Evolutionary conservation across 2,888 invertebrate genomes (phyloP).

Genomic region (Lamellibrachia satsuma): DNA sequence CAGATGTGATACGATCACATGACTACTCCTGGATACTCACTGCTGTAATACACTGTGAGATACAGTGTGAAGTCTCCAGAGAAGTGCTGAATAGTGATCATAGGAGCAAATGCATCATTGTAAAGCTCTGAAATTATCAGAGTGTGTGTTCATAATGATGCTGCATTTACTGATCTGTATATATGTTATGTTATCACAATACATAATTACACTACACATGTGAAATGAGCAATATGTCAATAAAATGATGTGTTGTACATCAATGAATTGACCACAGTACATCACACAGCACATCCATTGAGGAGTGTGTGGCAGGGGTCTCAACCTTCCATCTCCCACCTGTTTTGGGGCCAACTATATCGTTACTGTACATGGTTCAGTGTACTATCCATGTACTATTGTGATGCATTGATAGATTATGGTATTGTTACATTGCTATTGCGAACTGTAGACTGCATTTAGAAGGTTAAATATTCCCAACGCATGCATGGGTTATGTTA

Average conservation of each 20-base stretch:
- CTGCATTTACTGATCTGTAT: conserved; percentile 22
- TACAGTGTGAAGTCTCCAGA: background rate
- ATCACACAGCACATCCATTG: too few species aligned
- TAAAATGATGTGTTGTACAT: background rate
- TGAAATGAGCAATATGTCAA: background rate
- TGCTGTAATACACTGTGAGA: background rate
- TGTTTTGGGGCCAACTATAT: too few species aligned
- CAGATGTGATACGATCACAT: conserved; percentile 44
- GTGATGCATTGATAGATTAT: too few species aligned
- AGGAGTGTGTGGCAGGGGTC: too few species aligned
- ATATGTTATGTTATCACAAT: background rate
- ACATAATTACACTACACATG: background rate
- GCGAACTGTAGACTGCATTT: too few species aligned
- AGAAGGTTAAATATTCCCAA: too few species aligned
- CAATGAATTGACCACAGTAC: background rate
- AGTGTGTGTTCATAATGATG: background rate
- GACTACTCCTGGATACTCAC: background rate
- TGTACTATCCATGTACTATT: too few species aligned
- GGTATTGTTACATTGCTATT: too few species aligned
- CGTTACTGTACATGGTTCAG: too few species aligned
- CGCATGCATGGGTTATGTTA: too few species aligned
- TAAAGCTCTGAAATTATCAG: background rate
- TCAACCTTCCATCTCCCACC: too few species aligned
- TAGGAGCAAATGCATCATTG: background rate
- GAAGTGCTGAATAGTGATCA: background rate